Percentiles rank a stretch among this genome's conserved stretches.
Evolutionary conservation across 2,113 vertebrate genomes (phyloP).

Genomic region (Plecotus auritus): DNA sequence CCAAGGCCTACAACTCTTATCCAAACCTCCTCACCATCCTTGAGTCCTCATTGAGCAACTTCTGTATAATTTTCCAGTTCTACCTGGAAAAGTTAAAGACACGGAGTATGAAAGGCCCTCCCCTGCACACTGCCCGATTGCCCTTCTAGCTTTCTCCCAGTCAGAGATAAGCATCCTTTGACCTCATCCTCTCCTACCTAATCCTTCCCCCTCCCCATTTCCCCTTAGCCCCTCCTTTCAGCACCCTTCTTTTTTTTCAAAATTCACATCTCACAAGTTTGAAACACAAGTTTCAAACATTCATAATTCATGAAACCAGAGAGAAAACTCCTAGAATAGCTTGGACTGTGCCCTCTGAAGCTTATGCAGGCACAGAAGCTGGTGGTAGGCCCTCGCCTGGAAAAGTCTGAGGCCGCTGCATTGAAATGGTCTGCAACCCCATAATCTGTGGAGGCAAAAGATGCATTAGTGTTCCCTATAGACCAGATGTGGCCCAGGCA

Average conservation of each 20-base stretch:
- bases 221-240: neutral
- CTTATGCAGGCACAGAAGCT: neutral
- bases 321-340: neutral
- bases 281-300: too few species aligned
- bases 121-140: neutral
- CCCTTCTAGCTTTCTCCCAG: neutral
- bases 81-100: neutral
- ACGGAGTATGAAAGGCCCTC: neutral
- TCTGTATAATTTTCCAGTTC: neutral
- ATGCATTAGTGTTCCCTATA: neutral
- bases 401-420: neutral
- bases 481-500: neutral
- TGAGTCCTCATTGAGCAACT: neutral
- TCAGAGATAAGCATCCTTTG: neutral
- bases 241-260: neutral
- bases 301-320: neutral
- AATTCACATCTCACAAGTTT: too few species aligned
- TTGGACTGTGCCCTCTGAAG: neutral
- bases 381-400: neutral
- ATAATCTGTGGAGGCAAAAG: neutral
- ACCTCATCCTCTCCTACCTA: neutral
- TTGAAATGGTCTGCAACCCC: neutral
- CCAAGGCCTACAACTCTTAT: neutral
- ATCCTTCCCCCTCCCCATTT: neutral
- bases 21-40: neutral